These are phyloP conservation scores for Dyspetes luteomarginatus DNA, from an alignment of 2,888 invertebrate genomes.

Conservation along the genomic window DNA sequence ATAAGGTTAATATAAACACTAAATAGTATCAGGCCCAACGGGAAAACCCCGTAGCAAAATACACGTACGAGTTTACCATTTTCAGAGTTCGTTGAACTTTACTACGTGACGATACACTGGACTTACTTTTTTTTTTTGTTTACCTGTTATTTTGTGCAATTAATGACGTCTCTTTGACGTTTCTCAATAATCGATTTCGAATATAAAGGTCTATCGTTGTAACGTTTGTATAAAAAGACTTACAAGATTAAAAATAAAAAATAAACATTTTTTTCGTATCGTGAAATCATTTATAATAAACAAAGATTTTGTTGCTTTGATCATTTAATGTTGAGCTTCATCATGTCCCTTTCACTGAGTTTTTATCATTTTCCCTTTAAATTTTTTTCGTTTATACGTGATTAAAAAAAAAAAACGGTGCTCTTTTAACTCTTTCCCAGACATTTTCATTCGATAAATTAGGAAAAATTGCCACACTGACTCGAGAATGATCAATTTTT, in stretches of 20 bases:
- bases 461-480: too few relatives aligned
- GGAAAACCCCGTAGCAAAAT: conserved; percentile 42
- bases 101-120: conserved; percentile 35
- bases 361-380: too few relatives aligned
- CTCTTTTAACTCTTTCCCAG: too few relatives aligned
- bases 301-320: too few relatives aligned
- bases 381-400: too few relatives aligned
- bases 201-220: neutral
- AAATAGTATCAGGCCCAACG: conserved; percentile 23
- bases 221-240: too few relatives aligned
- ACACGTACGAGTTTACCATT: conserved; percentile 10
- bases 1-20: conserved; percentile 26
- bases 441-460: too few relatives aligned
- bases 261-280: neutral
- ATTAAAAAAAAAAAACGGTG: too few relatives aligned
- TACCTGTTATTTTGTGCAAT: neutral
- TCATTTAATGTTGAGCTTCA: too few relatives aligned
- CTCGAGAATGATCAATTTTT: too few relatives aligned
- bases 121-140: conserved; percentile 8
- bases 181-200: neutral
- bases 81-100: conserved; percentile 50
- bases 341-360: too few relatives aligned
- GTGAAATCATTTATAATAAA: too few relatives aligned
- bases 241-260: neutral
- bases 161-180: neutral